A percentile compares a stretch with the other conserved stretches of the same genome.
These are phyloP conservation scores for Trachurus trachurus DNA, from an alignment of 2,797 vertebrate species.

Conservation along the genomic window DNA sequence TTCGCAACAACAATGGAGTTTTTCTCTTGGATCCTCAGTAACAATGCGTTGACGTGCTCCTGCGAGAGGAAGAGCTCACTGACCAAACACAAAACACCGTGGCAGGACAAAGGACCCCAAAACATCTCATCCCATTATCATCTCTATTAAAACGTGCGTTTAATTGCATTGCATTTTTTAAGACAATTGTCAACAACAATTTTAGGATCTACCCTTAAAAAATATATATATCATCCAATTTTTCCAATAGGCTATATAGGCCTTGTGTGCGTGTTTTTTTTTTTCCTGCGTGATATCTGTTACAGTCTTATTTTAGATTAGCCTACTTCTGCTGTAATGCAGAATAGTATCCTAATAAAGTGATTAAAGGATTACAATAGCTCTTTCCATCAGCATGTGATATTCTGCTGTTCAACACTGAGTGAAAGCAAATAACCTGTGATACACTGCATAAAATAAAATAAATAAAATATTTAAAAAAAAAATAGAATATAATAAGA, in stretches of 20 bases:
- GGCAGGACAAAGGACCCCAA: background rate
- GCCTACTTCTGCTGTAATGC: constrained; percentile 52
- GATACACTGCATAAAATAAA: background rate
- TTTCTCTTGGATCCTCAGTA: constrained; percentile 73
- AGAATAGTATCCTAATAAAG: constrained; percentile 29
- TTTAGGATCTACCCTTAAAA: background rate
- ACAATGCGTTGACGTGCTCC: constrained; percentile 65
- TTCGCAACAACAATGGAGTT: constrained; percentile 83
- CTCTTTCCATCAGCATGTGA: constrained; percentile 15
- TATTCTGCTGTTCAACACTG: background rate
- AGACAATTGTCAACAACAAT: background rate
- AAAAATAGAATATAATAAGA: background rate
- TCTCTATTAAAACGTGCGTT: background rate
- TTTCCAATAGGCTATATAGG: background rate
- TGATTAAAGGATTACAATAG: constrained; percentile 69
- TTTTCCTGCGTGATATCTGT: background rate
- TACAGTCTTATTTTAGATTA: constrained; percentile 42
- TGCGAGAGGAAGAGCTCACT: constrained; percentile 44
- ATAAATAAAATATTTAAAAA: no score
- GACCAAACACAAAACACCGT: constrained; percentile 19
- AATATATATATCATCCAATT: background rate
- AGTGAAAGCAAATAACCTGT: background rate
- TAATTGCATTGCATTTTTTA: background rate
- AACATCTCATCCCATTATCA: background rate
- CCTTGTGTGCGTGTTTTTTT: background rate